Evolutionary conservation across 92 coral and sea anemone species (phyloP).

Genomic region (Epizoanthus scotinus): DNA sequence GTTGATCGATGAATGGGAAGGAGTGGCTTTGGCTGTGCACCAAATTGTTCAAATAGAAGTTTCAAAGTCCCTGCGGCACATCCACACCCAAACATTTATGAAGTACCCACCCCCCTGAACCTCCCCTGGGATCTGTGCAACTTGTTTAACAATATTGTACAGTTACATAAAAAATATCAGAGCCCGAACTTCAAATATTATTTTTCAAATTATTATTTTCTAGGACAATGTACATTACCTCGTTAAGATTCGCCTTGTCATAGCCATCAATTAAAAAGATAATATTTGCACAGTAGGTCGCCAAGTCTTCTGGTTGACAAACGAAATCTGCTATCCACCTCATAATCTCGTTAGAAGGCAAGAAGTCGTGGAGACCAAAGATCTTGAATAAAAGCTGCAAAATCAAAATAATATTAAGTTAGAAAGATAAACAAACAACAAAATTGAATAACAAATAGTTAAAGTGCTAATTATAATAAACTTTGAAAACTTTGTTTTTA

Average conservation of each 20-base stretch:
- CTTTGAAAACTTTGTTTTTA: too few species aligned
- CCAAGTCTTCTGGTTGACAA: constrained; percentile 49
- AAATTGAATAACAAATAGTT: background rate
- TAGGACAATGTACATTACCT: constrained; percentile 18
- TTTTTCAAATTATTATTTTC: too few species aligned
- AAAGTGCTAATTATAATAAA: background rate
- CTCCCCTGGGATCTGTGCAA: too few species aligned
- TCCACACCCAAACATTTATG: too few species aligned
- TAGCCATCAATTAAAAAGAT: constrained; percentile 75
- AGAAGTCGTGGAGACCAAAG: constrained; percentile 82
- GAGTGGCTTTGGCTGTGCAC: too few species aligned
- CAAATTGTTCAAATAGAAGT: too few species aligned
- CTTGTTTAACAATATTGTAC: too few species aligned
- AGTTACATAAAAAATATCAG: too few species aligned
- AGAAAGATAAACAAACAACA: background rate
- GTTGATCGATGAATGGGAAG: too few species aligned
- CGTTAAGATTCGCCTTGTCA: constrained; percentile 80
- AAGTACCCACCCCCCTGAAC: too few species aligned
- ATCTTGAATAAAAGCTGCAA: constrained; percentile 59
- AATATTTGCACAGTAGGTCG: constrained; percentile 60
- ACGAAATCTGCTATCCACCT: constrained; percentile 74
- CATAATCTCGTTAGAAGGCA: constrained; percentile 61
- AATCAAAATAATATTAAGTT: constrained; percentile 2
- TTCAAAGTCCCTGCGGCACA: too few species aligned
- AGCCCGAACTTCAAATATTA: too few species aligned